phyloP scores from a whole-genome alignment of 2,113 vertebrate genomes.

The Corydoras sp. region DNA sequence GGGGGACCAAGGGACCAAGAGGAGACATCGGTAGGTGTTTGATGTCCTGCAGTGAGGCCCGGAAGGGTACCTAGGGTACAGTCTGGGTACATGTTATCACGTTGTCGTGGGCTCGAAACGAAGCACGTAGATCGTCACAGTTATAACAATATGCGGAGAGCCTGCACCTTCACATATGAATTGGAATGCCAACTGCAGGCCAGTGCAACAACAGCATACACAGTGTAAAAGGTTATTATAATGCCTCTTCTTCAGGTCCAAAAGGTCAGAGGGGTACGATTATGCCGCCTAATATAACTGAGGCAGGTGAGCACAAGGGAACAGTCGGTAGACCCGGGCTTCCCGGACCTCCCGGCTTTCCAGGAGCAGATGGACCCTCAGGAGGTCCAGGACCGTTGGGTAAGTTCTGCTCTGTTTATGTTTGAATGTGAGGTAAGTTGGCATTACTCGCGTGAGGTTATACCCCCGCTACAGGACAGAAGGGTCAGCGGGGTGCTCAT shows the following conservation, averaged over 20 bases:
- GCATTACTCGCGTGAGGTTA: too few relatives aligned
- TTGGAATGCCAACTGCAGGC: too few relatives aligned
- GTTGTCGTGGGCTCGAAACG: too few relatives aligned
- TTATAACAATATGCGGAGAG: too few relatives aligned
- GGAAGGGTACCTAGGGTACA: too few relatives aligned
- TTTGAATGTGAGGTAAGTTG: too few relatives aligned
- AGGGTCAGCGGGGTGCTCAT: slow-evolving; percentile 8
- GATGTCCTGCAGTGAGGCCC: neutral
- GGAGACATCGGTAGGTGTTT: neutral
- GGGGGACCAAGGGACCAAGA: neutral
- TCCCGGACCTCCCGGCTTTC: slow-evolving; percentile 9
- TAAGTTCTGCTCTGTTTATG: neutral
- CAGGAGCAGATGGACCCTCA: neutral
- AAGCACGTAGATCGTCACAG: too few relatives aligned
- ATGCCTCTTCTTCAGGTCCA: slow-evolving; percentile 11
- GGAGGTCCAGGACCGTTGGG: slow-evolving; percentile 20
- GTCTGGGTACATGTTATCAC: too few relatives aligned
- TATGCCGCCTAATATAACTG: neutral
- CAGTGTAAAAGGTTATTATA: neutral
- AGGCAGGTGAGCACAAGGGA: accelerated
- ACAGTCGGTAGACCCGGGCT: slow-evolving; percentile 7
- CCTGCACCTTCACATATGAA: too few relatives aligned
- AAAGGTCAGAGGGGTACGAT: slow-evolving; percentile 13
- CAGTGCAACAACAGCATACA: too few relatives aligned
- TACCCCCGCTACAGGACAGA: slow-evolving; percentile 5